Percentiles rank a stretch among this genome's conserved stretches.
phyloP scores from a whole-genome alignment of 2,888 invertebrate genomes.

The Stenodema calcarata region DNA sequence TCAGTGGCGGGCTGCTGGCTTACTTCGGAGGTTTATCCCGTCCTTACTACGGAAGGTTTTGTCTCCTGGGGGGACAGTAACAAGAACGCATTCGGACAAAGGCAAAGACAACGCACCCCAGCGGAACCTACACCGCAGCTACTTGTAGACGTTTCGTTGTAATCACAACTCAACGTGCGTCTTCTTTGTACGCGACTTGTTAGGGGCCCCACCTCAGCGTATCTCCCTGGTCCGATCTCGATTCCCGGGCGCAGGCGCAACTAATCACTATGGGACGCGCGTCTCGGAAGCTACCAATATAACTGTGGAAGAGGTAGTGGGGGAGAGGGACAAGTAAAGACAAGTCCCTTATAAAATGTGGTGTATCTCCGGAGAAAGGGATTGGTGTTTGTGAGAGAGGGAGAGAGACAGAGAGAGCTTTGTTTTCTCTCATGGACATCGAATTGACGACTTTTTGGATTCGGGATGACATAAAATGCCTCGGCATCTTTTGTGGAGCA shows the following conservation, averaged over 20 bases:
- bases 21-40: neutral
- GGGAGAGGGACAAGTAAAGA: neutral
- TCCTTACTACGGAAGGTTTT: neutral
- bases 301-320: too few relatives aligned
- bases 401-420: too few relatives aligned
- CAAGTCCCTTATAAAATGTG: neutral
- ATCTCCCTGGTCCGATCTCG: neutral
- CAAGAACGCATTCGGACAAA: neutral
- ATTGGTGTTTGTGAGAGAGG: too few relatives aligned
- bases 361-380: too few relatives aligned
- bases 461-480: too few relatives aligned
- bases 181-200: neutral
- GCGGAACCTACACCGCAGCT: neutral
- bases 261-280: neutral
- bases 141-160: neutral
- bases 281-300: neutral
- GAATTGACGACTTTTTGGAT: too few relatives aligned
- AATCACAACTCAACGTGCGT: constrained; percentile 2
- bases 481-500: too few relatives aligned
- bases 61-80: neutral
- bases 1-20: neutral
- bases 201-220: neutral
- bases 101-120: neutral
- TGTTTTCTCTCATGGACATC: too few relatives aligned
- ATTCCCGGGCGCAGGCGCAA: neutral